Evolutionary conservation across 2,797 vertebrate species (phyloP), one percentile per base, ranked within the genome.

Genomic region (Liasis olivaceus): DNA sequence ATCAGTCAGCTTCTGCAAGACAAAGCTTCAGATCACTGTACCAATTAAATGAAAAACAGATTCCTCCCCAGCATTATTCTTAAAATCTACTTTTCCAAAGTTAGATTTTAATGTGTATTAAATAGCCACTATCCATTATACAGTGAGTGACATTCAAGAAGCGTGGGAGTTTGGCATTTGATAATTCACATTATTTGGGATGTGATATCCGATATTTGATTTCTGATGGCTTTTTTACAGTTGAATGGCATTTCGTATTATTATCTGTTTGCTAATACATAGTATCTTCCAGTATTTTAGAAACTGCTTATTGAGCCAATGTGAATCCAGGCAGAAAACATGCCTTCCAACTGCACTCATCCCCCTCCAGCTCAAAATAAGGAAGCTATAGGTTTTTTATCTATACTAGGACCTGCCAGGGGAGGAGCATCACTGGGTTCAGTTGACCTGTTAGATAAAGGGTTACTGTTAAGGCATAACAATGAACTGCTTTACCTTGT

Each of bases 111-210:
- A 90, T 60, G 31, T 85, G 72, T 2, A 89, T 86, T 69, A 51
- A 58, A 92, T 31, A 60, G 89, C 66, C 88, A 85, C n/a, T 47
- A 89, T 47, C 77, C 31, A 92, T 24, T 85, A 89, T 85, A 89
- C 62, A 89, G 13, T 36, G 36, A 17, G 20, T 89, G 60, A 47
- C 31, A 42, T 85, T 81, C 51, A 56, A 66, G 66, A 3, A 64
- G 77, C 15, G 64, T 36, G 24, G 51, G 20, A 59, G 31, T 66
- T 85, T 85, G 88, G 58, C n/a, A 89, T 72, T 87, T 87, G 56
- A 77, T 88, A 88, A 51, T 47, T 88, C 36, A 47, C 26, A 60
- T 17, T 56, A 69, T 85, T 88, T 81, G 42, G 60, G 47, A 54
- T 56, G 28, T 81, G 59, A 62, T 58, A 85, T 47, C 14, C 24